A percentile compares a stretch with the other conserved stretches of the same genome.
Conservation (phyloP, 1,140 invertebrate genomes). For the Drosophila ficusphila region DNA sequence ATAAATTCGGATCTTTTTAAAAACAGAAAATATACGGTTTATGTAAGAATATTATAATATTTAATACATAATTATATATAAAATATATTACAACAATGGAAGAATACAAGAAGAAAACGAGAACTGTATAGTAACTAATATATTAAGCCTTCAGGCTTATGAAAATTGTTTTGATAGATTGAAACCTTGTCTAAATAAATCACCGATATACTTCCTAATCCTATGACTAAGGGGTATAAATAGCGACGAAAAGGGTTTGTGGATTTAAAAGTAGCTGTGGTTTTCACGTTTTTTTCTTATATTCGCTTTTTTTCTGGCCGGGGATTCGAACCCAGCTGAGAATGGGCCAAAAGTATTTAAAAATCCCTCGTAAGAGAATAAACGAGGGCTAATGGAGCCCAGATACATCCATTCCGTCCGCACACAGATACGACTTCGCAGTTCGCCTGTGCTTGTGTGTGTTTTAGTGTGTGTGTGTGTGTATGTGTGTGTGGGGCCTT, state of each 20-base stretch:
- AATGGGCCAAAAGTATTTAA: constrained; percentile 77
- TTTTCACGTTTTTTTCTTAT: constrained; percentile 1
- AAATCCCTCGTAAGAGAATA: constrained; percentile 69
- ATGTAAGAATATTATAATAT: too few species aligned
- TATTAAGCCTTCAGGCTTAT: too few species aligned
- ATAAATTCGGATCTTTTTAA: too few species aligned
- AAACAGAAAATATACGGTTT: too few species aligned
- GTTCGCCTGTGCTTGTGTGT: background rate
- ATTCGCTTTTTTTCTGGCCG: constrained; percentile 10
- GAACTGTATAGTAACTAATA: too few species aligned
- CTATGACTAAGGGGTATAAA: background rate
- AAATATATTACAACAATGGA: too few species aligned
- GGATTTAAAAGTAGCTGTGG: constrained; percentile 1
- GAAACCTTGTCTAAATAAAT: too few species aligned
- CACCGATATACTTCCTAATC: background rate
- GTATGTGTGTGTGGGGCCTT: constrained; percentile 44
- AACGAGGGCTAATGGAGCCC: constrained; percentile 69
- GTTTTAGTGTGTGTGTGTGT: background rate
- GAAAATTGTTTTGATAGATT: too few species aligned
- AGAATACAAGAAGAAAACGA: too few species aligned
- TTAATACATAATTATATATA: too few species aligned
- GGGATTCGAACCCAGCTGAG: constrained; percentile 30
- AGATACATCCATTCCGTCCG: constrained; percentile 16
- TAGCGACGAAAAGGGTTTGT: constrained; percentile 58
- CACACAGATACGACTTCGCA: constrained; percentile 18